Percentiles rank a stretch among this genome's conserved stretches.
These are phyloP conservation scores for Saimiri boliviensis DNA, from an alignment of 2,113 vertebrate species.

Conservation along the genomic window DNA sequence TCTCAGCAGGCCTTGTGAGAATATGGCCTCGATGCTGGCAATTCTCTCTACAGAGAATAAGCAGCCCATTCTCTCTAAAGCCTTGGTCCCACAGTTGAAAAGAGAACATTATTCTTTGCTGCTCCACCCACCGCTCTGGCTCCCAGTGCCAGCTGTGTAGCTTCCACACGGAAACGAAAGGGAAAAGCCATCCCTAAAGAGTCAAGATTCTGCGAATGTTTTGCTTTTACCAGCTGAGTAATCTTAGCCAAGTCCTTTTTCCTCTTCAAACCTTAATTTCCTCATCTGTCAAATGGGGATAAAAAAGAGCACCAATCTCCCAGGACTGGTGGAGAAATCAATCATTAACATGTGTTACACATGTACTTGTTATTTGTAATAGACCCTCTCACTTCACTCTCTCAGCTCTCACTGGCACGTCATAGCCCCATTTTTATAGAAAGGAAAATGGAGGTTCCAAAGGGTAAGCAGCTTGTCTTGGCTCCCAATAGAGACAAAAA, in stretches of 20 bases:
- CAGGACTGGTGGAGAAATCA: not conserved
- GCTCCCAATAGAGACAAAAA: not conserved
- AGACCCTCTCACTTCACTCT: not conserved
- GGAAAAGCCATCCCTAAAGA: not conserved
- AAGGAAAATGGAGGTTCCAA: not conserved
- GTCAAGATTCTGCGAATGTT: not conserved
- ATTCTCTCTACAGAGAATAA: not conserved
- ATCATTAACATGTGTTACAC: not conserved
- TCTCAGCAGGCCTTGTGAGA: not conserved
- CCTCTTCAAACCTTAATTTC: not conserved
- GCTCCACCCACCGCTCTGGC: not conserved
- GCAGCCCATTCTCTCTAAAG: not conserved
- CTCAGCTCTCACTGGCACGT: too few relatives aligned
- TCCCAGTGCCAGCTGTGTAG: not conserved
- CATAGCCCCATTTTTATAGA: not conserved
- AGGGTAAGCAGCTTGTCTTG: too few relatives aligned
- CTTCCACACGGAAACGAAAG: not conserved
- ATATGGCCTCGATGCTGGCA: accelerated
- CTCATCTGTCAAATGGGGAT: not conserved
- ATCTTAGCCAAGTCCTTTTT: not conserved
- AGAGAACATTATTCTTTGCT: not conserved
- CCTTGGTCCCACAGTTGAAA: not conserved
- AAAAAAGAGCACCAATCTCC: not conserved
- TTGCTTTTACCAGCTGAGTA: not conserved
- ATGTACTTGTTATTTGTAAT: not conserved